These are phyloP conservation scores for Serilophus lunatus DNA, from an alignment of 2,113 vertebrate species.

Conservation along the genomic window DNA sequence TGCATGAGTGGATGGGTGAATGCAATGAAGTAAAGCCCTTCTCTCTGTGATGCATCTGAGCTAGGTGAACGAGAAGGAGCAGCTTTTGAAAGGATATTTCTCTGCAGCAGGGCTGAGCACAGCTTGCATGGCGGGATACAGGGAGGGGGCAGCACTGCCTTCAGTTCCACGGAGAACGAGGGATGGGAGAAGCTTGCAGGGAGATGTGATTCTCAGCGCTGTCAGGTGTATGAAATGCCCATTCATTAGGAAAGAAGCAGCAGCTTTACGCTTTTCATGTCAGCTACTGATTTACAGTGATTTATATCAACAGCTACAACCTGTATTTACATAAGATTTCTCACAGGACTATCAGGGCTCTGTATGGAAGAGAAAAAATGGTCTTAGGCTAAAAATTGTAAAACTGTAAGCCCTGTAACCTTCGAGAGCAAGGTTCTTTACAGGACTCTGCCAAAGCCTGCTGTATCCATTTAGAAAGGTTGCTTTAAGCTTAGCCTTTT, in stretches of 20 bases:
- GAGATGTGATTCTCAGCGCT: background rate
- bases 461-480: background rate
- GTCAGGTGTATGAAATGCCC: background rate
- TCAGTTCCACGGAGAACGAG: background rate
- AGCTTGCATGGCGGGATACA: background rate
- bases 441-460: background rate
- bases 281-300: constrained; percentile 49
- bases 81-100: background rate
- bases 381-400: background rate
- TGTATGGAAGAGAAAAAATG: background rate
- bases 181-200: background rate
- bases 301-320: constrained; percentile 29
- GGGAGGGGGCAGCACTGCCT: background rate
- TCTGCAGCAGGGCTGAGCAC: background rate
- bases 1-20: background rate
- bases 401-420: background rate
- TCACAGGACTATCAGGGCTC: constrained; percentile 7
- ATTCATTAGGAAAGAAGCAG: background rate
- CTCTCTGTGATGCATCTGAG: background rate
- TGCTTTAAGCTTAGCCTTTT: constrained; percentile 11
- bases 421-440: background rate
- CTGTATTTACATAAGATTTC: constrained; percentile 27
- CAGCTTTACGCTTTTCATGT: constrained; percentile 29
- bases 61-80: background rate
- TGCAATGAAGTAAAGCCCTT: background rate